These are phyloP conservation scores for Plebejus anna DNA, from an alignment of 2,888 invertebrate species.

Conservation along the genomic window DNA sequence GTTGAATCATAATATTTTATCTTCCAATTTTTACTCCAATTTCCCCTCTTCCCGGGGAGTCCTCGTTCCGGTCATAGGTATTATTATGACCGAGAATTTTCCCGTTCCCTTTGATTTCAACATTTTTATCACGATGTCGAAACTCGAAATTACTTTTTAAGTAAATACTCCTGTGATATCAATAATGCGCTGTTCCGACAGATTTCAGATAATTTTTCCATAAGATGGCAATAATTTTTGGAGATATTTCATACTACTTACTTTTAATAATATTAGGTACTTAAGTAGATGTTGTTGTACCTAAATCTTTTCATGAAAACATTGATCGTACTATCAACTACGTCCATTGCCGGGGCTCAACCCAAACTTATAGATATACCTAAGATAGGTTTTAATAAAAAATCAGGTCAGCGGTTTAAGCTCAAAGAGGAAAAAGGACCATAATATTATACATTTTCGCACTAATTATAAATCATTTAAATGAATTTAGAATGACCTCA, in stretches of 20 bases:
- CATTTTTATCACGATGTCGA: slow-evolving; percentile 11
- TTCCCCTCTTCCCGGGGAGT: neutral
- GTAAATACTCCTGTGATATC: slow-evolving; percentile 4
- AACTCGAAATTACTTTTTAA: slow-evolving; percentile 13
- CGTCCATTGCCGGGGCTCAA: no score
- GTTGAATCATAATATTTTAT: no score
- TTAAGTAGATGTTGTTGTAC: no score
- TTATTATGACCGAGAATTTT: neutral
- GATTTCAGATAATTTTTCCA: neutral
- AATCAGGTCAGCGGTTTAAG: no score
- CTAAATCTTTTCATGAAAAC: neutral
- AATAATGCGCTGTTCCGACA: neutral
- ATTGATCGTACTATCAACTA: no score
- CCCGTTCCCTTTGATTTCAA: neutral
- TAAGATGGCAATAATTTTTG: neutral
- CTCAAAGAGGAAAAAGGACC: no score
- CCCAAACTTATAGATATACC: no score
- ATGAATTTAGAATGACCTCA: no score
- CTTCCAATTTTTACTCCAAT: no score
- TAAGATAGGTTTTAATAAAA: no score
- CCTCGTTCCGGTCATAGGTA: neutral
- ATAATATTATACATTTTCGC: no score
- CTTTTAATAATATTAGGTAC: neutral
- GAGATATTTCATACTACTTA: neutral
- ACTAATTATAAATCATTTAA: no score